These are phyloP conservation scores for western clawed frog (Xenopus tropicalis) DNA, from an alignment of 2,113 vertebrate species.

Conservation along the genomic window DNA sequence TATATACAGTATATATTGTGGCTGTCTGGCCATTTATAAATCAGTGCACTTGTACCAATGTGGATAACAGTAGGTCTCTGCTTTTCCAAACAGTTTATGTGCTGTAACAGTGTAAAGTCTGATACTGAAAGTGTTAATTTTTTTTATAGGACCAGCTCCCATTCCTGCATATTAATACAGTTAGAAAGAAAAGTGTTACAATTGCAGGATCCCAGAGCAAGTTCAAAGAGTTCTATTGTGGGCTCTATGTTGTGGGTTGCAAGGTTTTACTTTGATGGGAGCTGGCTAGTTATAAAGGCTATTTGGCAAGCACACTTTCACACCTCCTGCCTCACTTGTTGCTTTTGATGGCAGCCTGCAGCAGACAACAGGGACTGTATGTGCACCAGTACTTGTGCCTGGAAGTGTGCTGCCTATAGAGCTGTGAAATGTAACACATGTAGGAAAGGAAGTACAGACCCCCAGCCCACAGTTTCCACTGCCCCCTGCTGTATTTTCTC, in stretches of 20 bases:
- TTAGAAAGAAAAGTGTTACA: too few species aligned
- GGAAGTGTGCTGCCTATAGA: conserved; percentile 20
- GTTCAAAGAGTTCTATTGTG: background rate
- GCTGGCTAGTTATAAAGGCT: background rate
- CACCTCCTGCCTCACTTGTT: conserved; percentile 3
- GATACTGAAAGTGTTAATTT: too few species aligned
- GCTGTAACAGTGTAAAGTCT: too few species aligned
- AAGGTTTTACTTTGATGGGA: conserved; percentile 14
- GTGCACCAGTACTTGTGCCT: conserved; percentile 16
- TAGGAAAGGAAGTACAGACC: background rate
- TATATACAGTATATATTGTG: too few species aligned
- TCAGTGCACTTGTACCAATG: too few species aligned
- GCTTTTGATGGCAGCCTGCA: conserved; percentile 14
- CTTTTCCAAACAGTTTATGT: too few species aligned
- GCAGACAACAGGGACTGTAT: background rate
- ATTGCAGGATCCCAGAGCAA: background rate
- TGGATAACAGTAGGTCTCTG: too few species aligned
- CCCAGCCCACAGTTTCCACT: background rate
- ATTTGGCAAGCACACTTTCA: conserved; percentile 34
- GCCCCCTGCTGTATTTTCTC: too few species aligned
- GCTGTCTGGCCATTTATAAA: too few species aligned
- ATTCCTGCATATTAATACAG: too few species aligned
- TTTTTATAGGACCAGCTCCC: too few species aligned
- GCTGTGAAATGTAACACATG: conserved; percentile 2
- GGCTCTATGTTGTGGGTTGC: background rate